Conservation (phyloP, 2,888 invertebrate genomes). For the Gasteruption jaculator region DNA sequence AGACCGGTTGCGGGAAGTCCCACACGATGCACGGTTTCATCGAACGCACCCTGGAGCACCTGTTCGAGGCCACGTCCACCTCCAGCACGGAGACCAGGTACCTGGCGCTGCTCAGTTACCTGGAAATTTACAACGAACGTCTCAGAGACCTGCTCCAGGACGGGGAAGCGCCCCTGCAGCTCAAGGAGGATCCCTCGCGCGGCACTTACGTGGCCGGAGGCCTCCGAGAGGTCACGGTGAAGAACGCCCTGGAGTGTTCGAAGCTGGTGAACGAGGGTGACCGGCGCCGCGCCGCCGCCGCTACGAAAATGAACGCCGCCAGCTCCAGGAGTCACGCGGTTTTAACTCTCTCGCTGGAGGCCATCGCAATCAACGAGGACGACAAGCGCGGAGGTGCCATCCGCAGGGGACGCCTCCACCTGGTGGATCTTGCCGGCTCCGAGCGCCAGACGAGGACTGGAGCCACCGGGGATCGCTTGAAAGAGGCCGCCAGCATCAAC, state of each 20-base stretch:
- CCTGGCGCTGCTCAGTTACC: slow-evolving; percentile 71
- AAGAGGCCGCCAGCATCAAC: slow-evolving; percentile 88
- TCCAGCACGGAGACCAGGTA: slow-evolving; percentile 65
- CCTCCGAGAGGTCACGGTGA: slow-evolving; percentile 56
- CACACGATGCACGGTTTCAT: slow-evolving; percentile 88
- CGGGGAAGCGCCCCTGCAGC: slow-evolving; percentile 55
- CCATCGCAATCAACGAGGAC: slow-evolving; percentile 58
- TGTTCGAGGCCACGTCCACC: slow-evolving; percentile 80
- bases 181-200: slow-evolving; percentile 58
- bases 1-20: slow-evolving; percentile 89
- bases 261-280: slow-evolving; percentile 71
- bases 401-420: slow-evolving; percentile 72
- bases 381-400: slow-evolving; percentile 45
- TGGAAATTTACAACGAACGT: slow-evolving; percentile 84
- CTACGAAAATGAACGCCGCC: slow-evolving; percentile 85
- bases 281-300: slow-evolving; percentile 75
- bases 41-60: slow-evolving; percentile 79
- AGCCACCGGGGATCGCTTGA: slow-evolving; percentile 79
- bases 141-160: slow-evolving; percentile 65
- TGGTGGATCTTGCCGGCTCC: slow-evolving; percentile 86
- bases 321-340: slow-evolving; percentile 85
- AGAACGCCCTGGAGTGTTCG: slow-evolving; percentile 74
- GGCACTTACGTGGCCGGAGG: slow-evolving; percentile 65
- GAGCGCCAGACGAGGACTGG: slow-evolving; percentile 81
- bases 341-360: slow-evolving; percentile 80